phyloP scores from a whole-genome alignment of 2,797 vertebrate genomes.

The Phalanger gymnotis region DNA sequence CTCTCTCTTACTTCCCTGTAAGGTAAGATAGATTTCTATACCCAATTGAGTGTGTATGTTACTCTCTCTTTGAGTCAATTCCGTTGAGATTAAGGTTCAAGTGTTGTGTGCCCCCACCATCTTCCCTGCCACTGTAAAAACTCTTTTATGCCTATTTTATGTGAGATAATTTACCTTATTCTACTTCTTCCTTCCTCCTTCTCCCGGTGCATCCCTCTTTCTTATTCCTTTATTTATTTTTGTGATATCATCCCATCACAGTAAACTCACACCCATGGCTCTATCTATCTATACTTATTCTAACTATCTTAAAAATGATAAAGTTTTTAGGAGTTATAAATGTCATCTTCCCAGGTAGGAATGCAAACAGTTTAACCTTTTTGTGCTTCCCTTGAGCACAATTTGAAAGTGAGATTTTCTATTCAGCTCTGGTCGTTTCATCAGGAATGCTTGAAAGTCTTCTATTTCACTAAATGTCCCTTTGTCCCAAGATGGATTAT shows the following conservation, averaged over 20 bases:
- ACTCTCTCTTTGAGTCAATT: no score
- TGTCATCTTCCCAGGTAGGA: not conserved
- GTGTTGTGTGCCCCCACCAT: no score
- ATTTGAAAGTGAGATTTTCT: not conserved
- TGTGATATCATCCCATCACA: not conserved
- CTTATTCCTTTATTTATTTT: not conserved
- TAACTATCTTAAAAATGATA: not conserved
- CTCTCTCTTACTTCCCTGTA: not conserved
- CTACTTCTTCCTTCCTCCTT: not conserved
- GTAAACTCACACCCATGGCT: not conserved
- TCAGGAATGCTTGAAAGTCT: not conserved
- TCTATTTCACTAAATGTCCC: not conserved
- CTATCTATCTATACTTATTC: no score
- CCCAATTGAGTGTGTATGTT: not conserved
- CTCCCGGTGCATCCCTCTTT: not conserved
- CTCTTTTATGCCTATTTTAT: no score
- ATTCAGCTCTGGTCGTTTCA: not conserved
- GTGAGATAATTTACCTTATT: not conserved
- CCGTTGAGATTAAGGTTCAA: no score
- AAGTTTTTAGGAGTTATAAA: not conserved
- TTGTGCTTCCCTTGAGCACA: not conserved
- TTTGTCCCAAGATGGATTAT: not conserved
- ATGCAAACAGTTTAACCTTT: not conserved
- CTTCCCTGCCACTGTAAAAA: no score
- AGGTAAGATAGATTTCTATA: not conserved